Evolutionary conservation across 2,113 vertebrate species (phyloP).

Genomic region (Tragelaphus imberbis): DNA sequence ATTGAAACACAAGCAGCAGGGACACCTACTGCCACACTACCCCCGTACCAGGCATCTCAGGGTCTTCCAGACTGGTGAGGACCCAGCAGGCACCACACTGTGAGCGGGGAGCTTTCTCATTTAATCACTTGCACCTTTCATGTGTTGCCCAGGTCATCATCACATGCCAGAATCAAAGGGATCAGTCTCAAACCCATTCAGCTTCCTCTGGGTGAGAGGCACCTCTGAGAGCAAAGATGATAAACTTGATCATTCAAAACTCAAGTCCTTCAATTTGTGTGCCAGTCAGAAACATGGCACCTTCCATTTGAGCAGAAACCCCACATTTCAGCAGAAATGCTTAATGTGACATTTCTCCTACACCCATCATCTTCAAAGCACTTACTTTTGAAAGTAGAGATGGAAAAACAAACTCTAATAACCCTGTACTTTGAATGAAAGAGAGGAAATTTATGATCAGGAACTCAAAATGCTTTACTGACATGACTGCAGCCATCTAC

Average conservation of each 20-base stretch:
- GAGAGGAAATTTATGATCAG: not conserved
- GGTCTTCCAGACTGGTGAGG: not conserved
- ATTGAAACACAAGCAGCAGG: not conserved
- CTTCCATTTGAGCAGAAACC: slow-evolving; percentile 31
- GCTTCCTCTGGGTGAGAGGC: not conserved
- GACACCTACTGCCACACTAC: not conserved
- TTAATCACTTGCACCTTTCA: not conserved
- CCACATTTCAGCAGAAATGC: slow-evolving; percentile 45
- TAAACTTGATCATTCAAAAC: not conserved
- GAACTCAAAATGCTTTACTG: not conserved
- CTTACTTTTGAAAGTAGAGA: not conserved
- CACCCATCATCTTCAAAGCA: slow-evolving; percentile 20
- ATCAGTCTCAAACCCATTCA: not conserved
- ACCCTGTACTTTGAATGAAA: not conserved
- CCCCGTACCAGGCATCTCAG: accelerated
- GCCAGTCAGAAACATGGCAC: not conserved
- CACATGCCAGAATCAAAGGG: not conserved
- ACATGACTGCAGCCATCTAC: not conserved
- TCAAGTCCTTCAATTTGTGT: slow-evolving; percentile 9
- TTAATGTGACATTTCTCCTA: not conserved
- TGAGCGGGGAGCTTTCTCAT: not conserved
- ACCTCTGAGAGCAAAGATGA: not conserved
- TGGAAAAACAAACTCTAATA: slow-evolving; percentile 37
- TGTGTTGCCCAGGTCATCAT: not conserved
- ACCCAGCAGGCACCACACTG: not conserved